Evolutionary conservation across 2,888 invertebrate genomes (phyloP), one percentile per base, ranked within the genome.

Genomic region (Metopia argyrocephala): DNA sequence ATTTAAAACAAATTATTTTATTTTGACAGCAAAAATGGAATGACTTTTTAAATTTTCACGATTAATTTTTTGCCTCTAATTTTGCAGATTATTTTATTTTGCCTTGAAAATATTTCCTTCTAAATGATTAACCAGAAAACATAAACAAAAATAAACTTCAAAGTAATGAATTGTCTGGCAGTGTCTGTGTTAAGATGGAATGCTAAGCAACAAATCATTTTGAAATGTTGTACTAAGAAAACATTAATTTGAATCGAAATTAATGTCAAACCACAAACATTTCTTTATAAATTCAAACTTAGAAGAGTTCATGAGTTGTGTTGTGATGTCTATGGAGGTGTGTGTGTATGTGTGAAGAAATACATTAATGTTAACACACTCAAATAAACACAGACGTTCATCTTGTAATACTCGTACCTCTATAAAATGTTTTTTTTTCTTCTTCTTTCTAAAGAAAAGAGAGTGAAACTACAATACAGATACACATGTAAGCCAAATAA

Each of bases 181-280:
- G 3, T 12, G 12, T 12, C 31, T 3, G 3, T 12, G 12, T 12
- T 12, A 38, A 45, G 31, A 46, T n/a, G 18, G n/a, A 38, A 21
- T 59, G 31, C 21, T 38, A 59, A 59, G 50, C 48, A 48, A 73
- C 54, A 59, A 59, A 45, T 59, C 21, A 65, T 45, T 78, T 59
- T 46, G 38, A 38, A 12, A 15, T 38, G 38, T 46, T 20, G 23
- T 64, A 57, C 20, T 48, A 21, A 9, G 2, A 65, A 56, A 15
- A 50, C 57, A 74, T 69, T 74, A 65, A 74, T 74, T 64, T 69
- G 64, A 65, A 79, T 79, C 65, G 38, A 74, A 31, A 74, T 65
- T 45, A 64, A 64, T 68, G 64, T 48, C 66, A 56, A 46, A 50
- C 27, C 28, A 20, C 12, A 18, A 50, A 23, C 7, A 27, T 12